These are phyloP conservation scores for Tetramorium alpestre DNA, from an alignment of 1,140 invertebrate genomes.

Conservation along the genomic window DNA sequence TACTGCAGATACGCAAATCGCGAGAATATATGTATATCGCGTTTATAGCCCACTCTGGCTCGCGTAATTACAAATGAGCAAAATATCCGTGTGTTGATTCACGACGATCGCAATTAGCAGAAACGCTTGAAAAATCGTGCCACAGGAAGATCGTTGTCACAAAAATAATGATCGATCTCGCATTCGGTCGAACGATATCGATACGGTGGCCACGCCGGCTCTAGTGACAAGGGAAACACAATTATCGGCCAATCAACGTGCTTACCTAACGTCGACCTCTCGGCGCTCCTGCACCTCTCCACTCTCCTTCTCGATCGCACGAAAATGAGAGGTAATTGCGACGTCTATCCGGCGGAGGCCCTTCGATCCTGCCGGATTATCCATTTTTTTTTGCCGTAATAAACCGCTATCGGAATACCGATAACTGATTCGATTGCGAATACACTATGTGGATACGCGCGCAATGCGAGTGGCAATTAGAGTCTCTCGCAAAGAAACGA, in stretches of 20 bases:
- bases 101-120: neutral
- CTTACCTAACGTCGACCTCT: conserved; percentile 47
- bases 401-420: conserved; percentile 31
- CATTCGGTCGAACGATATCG: conserved; percentile 7
- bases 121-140: neutral
- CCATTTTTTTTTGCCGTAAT: conserved; percentile 21
- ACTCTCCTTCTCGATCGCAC: neutral
- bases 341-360: conserved; percentile 33
- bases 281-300: neutral
- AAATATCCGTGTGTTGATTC: conserved; percentile 23
- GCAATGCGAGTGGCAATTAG: conserved; percentile 10
- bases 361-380: conserved; percentile 22
- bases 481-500: conserved; percentile 19
- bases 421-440: conserved; percentile 39
- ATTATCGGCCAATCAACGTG: conserved; percentile 75
- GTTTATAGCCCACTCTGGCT: neutral
- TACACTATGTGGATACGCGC: neutral
- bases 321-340: conserved; percentile 38
- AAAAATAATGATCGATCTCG: conserved; percentile 36
- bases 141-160: neutral
- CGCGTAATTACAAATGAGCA: neutral
- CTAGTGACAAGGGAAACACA: conserved; percentile 68
- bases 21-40: too few relatives aligned
- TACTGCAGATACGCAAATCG: neutral
- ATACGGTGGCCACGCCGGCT: conserved; percentile 2